Evolutionary conservation across 2,113 vertebrate genomes (phyloP).

Genomic region (Apteryx mantelli): DNA sequence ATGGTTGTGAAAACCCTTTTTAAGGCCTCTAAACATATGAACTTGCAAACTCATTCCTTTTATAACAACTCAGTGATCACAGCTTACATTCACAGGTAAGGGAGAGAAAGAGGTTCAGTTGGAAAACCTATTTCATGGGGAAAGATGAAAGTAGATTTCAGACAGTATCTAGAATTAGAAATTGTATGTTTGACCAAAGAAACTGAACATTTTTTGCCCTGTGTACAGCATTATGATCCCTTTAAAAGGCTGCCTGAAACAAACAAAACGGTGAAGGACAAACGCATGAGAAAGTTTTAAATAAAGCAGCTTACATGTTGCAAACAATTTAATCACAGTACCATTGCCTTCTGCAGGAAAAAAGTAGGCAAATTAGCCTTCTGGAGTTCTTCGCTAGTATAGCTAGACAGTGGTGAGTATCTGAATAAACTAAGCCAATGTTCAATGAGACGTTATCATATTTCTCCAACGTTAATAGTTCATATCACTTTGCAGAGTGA

Average conservation of each 20-base stretch:
- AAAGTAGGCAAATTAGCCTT: background rate
- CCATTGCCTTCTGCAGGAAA: background rate
- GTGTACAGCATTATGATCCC: background rate
- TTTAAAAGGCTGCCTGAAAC: background rate
- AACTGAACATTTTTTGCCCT: background rate
- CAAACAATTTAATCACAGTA: background rate
- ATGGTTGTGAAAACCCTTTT: background rate
- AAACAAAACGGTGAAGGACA: background rate
- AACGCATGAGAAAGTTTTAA: background rate
- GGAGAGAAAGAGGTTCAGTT: rapidly evolving
- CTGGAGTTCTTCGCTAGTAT: background rate
- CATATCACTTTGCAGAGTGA: background rate
- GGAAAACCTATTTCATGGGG: background rate
- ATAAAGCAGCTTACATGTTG: background rate
- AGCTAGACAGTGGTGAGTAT: background rate
- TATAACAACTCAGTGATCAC: background rate
- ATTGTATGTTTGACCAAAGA: background rate
- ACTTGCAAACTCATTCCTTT: background rate
- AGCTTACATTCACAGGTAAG: background rate
- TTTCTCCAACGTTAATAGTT: background rate
- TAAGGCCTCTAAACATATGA: background rate
- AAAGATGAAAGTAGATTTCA: background rate
- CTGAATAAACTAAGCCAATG: background rate
- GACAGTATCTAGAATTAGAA: background rate
- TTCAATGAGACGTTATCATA: background rate